Evolutionary conservation across 2,888 invertebrate species (phyloP).

Genomic region (Pheosia tremula): DNA sequence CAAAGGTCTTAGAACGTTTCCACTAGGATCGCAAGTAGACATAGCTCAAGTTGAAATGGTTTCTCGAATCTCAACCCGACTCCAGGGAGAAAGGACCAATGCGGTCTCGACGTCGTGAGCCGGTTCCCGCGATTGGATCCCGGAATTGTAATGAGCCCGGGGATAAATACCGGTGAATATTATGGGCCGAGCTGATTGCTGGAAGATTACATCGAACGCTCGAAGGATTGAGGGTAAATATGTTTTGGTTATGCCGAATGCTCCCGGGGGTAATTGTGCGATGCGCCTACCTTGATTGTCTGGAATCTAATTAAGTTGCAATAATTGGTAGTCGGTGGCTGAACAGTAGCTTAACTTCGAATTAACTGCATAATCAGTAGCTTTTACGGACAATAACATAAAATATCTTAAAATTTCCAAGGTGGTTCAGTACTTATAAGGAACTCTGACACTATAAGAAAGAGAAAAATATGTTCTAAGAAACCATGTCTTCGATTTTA

Average conservation of each 20-base stretch:
- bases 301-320: not conserved
- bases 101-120: slow-evolving; percentile 52
- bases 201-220: slow-evolving; percentile 58
- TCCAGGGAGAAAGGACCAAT: slow-evolving; percentile 68
- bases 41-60: slow-evolving; percentile 46
- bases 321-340: not conserved
- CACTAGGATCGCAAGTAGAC: slow-evolving; percentile 1
- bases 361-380: not conserved
- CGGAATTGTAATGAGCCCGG: slow-evolving; percentile 65
- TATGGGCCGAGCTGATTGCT: slow-evolving; percentile 57
- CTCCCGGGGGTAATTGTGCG: slow-evolving; percentile 14
- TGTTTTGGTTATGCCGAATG: slow-evolving; percentile 51
- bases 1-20: slow-evolving; percentile 14
- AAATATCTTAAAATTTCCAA: too few relatives aligned
- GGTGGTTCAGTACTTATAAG: too few relatives aligned
- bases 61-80: slow-evolving; percentile 52
- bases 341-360: not conserved
- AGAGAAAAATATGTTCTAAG: too few relatives aligned
- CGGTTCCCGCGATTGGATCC: slow-evolving; percentile 64
- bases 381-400: not conserved
- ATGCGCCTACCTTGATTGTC: slow-evolving; percentile 25
- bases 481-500: too few relatives aligned
- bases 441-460: too few relatives aligned
- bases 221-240: slow-evolving; percentile 47
- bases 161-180: slow-evolving; percentile 70